Percentiles rank a stretch among this genome's conserved stretches.
These are phyloP conservation scores for Hybos culiciformis DNA, from an alignment of 2,888 invertebrate species.

Conservation along the genomic window DNA sequence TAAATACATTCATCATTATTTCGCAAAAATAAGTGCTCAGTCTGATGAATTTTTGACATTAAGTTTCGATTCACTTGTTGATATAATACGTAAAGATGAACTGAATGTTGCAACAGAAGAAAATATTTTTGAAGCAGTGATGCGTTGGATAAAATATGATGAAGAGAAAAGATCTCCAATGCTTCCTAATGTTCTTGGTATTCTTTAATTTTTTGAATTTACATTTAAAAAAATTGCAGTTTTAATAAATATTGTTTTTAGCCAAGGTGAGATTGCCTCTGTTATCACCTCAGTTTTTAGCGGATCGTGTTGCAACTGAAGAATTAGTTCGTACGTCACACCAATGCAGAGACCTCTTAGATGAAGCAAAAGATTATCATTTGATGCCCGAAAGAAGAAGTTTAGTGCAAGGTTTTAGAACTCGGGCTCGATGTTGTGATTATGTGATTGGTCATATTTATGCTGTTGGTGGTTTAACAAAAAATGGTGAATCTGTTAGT, in stretches of 20 bases:
- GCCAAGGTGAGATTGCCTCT: slow-evolving; percentile 65
- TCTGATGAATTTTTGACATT: slow-evolving; percentile 59
- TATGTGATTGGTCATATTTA: slow-evolving; percentile 66
- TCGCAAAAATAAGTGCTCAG: slow-evolving; percentile 53
- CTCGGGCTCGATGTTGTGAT: slow-evolving; percentile 60
- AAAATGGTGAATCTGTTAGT: slow-evolving; percentile 68
- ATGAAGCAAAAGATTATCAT: slow-evolving; percentile 80
- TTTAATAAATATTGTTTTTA: too few relatives aligned
- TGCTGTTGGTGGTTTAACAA: slow-evolving; percentile 74
- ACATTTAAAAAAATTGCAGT: too few relatives aligned
- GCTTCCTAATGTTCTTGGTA: slow-evolving; percentile 56
- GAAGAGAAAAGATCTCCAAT: slow-evolving; percentile 41
- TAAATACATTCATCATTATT: slow-evolving; percentile 66
- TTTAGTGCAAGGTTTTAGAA: slow-evolving; percentile 54
- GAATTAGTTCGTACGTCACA: slow-evolving; percentile 62
- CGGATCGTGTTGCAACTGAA: slow-evolving; percentile 67
- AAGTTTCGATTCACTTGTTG: slow-evolving; percentile 46
- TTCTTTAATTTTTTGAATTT: too few relatives aligned
- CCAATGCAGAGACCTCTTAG: slow-evolving; percentile 69
- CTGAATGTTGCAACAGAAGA: slow-evolving; percentile 64
- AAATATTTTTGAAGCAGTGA: slow-evolving; percentile 70
- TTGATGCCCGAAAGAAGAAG: slow-evolving; percentile 71
- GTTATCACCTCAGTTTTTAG: slow-evolving; percentile 65
- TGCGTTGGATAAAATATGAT: slow-evolving; percentile 64
- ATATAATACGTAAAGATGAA: slow-evolving; percentile 60